Conservation (phyloP, 2,113 vertebrate species). For the Ibidorhyncha struthersii region DNA sequence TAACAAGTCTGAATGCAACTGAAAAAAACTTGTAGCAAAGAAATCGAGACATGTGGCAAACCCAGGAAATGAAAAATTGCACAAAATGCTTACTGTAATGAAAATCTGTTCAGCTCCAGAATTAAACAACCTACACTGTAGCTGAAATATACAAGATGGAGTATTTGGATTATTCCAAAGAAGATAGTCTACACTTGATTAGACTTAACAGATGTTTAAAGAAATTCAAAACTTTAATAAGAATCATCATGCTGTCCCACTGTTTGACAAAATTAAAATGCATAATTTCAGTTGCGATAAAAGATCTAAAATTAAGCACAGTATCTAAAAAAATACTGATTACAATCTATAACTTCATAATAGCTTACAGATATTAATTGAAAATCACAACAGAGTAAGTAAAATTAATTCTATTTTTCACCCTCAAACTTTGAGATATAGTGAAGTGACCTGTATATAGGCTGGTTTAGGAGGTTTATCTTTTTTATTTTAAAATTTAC, state of each 20-base stretch:
- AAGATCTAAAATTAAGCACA: not conserved
- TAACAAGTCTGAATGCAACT: not conserved
- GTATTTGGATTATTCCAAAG: not conserved
- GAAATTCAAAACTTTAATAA: not conserved
- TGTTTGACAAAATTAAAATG: not conserved
- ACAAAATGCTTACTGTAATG: not conserved
- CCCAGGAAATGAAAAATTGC: not conserved
- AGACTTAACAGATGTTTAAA: constrained; percentile 6
- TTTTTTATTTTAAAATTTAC: not conserved
- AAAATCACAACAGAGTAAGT: not conserved
- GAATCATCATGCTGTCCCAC: not conserved
- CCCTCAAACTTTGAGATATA: not conserved
- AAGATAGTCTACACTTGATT: not conserved
- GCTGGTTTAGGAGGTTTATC: not conserved
- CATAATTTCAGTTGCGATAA: not conserved
- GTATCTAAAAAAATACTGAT: not conserved
- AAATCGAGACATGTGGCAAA: not conserved
- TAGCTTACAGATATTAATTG: not conserved
- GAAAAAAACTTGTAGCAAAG: not conserved
- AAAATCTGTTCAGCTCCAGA: not conserved
- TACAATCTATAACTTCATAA: not conserved
- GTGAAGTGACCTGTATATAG: not conserved
- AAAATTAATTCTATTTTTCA: not conserved
- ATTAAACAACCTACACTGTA: not conserved
- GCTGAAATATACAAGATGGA: not conserved